phyloP scores from a whole-genome alignment of 2,113 vertebrate species.

The Azemiops feae region DNA sequence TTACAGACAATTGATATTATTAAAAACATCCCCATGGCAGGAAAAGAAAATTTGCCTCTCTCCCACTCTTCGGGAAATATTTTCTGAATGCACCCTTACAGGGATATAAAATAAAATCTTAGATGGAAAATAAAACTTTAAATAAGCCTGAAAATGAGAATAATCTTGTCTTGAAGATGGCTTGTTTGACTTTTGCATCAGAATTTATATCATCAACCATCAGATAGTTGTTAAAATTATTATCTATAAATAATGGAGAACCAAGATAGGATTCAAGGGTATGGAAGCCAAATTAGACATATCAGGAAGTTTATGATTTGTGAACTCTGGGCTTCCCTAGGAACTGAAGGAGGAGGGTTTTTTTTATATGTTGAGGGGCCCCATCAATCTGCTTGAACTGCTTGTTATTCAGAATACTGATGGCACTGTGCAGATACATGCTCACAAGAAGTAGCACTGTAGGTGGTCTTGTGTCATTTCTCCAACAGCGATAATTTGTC shows the following conservation, averaged over 20 bases:
- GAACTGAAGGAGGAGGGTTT: background rate
- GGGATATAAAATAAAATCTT: slow-evolving; percentile 44
- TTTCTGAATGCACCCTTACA: slow-evolving; percentile 60
- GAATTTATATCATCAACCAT: slow-evolving; percentile 9
- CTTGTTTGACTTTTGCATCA: background rate
- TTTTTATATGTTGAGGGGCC: background rate
- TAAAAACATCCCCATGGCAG: slow-evolving; percentile 58
- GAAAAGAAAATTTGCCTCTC: slow-evolving; percentile 50
- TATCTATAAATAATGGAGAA: background rate
- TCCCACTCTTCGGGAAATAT: slow-evolving; percentile 60
- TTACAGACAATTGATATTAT: slow-evolving; percentile 64
- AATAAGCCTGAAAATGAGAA: background rate
- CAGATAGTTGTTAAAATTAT: background rate
- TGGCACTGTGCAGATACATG: background rate
- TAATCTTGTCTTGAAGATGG: slow-evolving; percentile 48
- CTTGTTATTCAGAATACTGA: background rate
- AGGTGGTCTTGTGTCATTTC: slow-evolving; percentile 27
- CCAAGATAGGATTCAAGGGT: background rate
- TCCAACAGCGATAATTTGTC: background rate
- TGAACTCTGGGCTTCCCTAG: background rate
- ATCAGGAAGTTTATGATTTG: background rate
- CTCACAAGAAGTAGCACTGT: background rate
- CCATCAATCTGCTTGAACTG: background rate
- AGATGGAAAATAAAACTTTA: slow-evolving; percentile 27
- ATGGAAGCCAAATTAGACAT: background rate